phyloP scores from a whole-genome alignment of 1,140 invertebrate genomes.

The Steinernema khuongi region DNA sequence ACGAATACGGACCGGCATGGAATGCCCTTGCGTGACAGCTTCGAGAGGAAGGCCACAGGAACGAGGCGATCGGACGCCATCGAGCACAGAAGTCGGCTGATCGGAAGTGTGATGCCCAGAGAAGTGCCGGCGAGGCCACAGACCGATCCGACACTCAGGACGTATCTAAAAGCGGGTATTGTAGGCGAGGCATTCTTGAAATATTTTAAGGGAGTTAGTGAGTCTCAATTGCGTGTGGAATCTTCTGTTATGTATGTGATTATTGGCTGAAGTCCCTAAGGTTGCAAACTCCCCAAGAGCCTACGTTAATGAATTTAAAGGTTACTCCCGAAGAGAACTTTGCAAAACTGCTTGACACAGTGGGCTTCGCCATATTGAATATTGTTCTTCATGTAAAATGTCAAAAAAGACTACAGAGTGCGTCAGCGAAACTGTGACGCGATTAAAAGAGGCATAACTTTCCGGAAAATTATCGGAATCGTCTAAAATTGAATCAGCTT shows the following conservation, averaged over 20 bases:
- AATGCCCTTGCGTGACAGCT: not conserved
- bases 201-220: not conserved
- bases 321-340: slow-evolving; percentile 19
- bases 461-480: too few relatives aligned
- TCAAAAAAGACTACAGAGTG: too few relatives aligned
- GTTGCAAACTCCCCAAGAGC: too few relatives aligned
- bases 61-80: not conserved
- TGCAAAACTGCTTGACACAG: slow-evolving; percentile 22
- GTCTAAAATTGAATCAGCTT: too few relatives aligned
- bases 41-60: not conserved
- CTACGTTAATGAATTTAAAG: not conserved
- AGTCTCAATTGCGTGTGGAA: not conserved
- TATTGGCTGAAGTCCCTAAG: not conserved
- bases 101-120: slow-evolving; percentile 20
- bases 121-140: slow-evolving; percentile 29
- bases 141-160: slow-evolving; percentile 35
- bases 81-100: slow-evolving; percentile 22
- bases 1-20: not conserved
- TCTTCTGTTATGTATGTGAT: not conserved
- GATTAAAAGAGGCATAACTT: too few relatives aligned
- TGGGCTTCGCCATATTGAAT: too few relatives aligned
- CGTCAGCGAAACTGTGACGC: too few relatives aligned
- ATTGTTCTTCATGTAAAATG: too few relatives aligned
- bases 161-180: slow-evolving; percentile 30
- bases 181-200: not conserved